Base-by-base conservation (phyloP, 2,888 invertebrate species). In the Heliconius cydno region DNA sequence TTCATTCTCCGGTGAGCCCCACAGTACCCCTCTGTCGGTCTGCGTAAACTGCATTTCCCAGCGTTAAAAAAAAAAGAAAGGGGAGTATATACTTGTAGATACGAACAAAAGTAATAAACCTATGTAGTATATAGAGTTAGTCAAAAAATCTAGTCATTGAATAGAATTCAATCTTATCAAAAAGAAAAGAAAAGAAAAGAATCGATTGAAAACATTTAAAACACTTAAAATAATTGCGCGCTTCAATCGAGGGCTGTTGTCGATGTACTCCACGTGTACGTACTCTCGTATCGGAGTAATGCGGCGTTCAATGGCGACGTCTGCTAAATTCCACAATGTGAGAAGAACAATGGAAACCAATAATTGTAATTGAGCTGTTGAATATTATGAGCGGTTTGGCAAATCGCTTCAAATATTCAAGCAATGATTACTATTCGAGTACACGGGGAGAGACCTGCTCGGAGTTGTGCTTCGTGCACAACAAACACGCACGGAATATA, bases 331-430 rank as follows among this genome's bases (percentile, higher is more conserved):
- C 60, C 46, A 67, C 52, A 66, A 34, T 52, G 34, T 63, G 75
- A 57, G 60, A 68, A 52, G 81, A 77, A 80, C 77, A 80, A 79
- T 76, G 66, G 76, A 30, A 57, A 80, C 79, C 83, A 79, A 30
- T 65, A 66, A 83, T 82, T 78, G 76, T 75, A 68, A 72, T 67
- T 72, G 71, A 74, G 74, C 76, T 74, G 30, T 79, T 65, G 67
- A 79, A 65, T 71, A 41, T 74, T 60, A 30, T 30, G 30, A 74
- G 71, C 63, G 52, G 52, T 74, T 77, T 73, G 30, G 22, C 52
- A 77, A 79, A 73, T 68, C 68, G 77, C 66, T 74, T 46, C 66
- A 77, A 79, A 70, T 77, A 65, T 68, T 41, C 41, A 38, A 68
- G 74, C 28, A 74, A 38, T 60, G n/a, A 63, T n/a, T n/a, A 19